Evolutionary conservation across 2,888 invertebrate genomes (phyloP), one percentile per base, ranked within the genome.

Genomic region (Odontocerum albicorne): DNA sequence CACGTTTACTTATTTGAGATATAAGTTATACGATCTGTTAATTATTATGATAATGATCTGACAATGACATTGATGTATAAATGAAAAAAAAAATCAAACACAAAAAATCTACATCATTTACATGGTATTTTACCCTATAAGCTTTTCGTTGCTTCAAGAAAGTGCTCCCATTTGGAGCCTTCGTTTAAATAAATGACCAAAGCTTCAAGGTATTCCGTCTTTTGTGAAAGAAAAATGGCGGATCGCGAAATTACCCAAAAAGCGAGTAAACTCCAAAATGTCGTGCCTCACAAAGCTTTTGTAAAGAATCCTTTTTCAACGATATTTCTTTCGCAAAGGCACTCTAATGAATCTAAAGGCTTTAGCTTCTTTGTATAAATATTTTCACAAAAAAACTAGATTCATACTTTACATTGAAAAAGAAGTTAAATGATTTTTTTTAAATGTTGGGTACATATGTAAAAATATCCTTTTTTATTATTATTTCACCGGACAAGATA

Each of bases 111-210:
- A n/a, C n/a, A n/a, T n/a, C n/a, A n/a, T n/a, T n/a, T n/a, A n/a
- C n/a, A n/a, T n/a, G n/a, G n/a, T n/a, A n/a, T n/a, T n/a, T n/a
- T n/a, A n/a, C n/a, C n/a, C n/a, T n/a, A n/a, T n/a, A n/a, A n/a
- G 49, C 31, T 38, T 33, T 16, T 42, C 42, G 32, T 27, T 43
- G 2, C 31, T 17, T 45, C 17, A 36, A 46, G 46, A 35, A 54
- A 55, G 52, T 52, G 43, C 33, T 49, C 27, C 43, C 49, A 47
- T 56, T 49, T 39, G 12, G 43, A 17, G 55, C 53, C 46, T 53
- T 56, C 54, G 47, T 56, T 54, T 59, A 59, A 59, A 53, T 56
- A 53, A 59, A 59, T 54, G 56, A 40, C 50, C 22, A 12, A 46
- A 50, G 49, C 49, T 17, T 39, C 47, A 53, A 56, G 51, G 53